These are phyloP conservation scores for Pyrrhia umbra DNA, from an alignment of 2,888 invertebrate species.

Conservation along the genomic window DNA sequence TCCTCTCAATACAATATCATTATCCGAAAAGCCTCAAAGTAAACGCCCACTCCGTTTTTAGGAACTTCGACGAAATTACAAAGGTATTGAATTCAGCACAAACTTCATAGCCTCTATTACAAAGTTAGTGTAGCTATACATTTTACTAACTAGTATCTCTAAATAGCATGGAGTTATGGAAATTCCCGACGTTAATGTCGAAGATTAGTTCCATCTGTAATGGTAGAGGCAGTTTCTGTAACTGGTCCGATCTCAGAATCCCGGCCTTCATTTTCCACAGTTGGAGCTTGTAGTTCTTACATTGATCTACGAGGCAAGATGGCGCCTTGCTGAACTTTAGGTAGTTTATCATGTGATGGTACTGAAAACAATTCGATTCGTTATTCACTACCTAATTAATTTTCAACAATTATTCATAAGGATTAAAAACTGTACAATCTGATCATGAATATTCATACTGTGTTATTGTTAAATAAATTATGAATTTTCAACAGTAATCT, in stretches of 20 bases:
- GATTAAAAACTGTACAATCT: slow-evolving; percentile 41
- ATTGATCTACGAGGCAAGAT: slow-evolving; percentile 72
- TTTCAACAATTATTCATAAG: slow-evolving; percentile 17
- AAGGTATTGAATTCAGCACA: slow-evolving; percentile 43
- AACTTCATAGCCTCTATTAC: slow-evolving; percentile 30
- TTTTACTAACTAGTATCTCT: slow-evolving; percentile 74
- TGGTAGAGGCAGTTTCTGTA: slow-evolving; percentile 78
- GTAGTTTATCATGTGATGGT: slow-evolving; percentile 82
- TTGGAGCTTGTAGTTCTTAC: slow-evolving; percentile 78
- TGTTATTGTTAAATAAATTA: slow-evolving; percentile 15
- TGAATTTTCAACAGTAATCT: slow-evolving; percentile 10
- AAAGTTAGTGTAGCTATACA: slow-evolving; percentile 31
- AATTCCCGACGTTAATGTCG: slow-evolving; percentile 84
- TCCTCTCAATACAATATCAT: slow-evolving; percentile 54
- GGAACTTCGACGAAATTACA: slow-evolving; percentile 37
- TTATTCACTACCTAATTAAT: background rate
- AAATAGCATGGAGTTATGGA: slow-evolving; percentile 82
- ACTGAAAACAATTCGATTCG: slow-evolving; percentile 67
- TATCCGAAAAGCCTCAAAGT: slow-evolving; percentile 38
- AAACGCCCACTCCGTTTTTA: slow-evolving; percentile 48
- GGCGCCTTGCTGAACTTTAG: slow-evolving; percentile 78
- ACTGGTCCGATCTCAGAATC: slow-evolving; percentile 73
- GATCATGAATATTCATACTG: slow-evolving; percentile 37
- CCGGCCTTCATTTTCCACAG: slow-evolving; percentile 86
- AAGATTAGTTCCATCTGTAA: slow-evolving; percentile 87